Evolutionary conservation across 1,140 invertebrate species (phyloP), one percentile per base, ranked within the genome.

Genomic region (Bombus balteatus): DNA sequence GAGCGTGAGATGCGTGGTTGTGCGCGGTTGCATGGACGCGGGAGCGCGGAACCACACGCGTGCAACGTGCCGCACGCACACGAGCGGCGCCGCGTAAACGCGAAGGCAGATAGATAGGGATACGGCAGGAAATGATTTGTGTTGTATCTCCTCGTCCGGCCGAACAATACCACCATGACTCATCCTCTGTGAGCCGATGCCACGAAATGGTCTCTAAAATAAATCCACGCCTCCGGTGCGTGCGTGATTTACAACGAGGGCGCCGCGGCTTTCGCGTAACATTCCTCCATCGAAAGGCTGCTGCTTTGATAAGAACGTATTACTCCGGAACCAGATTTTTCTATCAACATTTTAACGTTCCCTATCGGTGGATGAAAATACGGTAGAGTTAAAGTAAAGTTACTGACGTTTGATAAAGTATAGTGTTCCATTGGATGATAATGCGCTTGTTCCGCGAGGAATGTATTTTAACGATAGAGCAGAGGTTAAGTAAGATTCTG

Each of bases 41-140:
- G 68, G 71, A 34, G 41, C 62, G 73, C 32, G 43, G 74, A 41
- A 28, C 66, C 25, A 71, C 71, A 41, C 43, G 68, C 12, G 80
- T 32, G 59, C 72, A 59, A 37, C 71, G 57, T 12, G n/a, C 18
- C 68, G 43, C 76, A 59, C 57, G 57, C 81, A 80, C n/a, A 81
- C 41, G 62, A 62, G 70, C 53, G 41, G 12, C 37, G 75, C 53
- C 80, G 87, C 75, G 85, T 90, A 84, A 90, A 91, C 89, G 90
- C 82, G 82, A 90, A 92, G 87, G 91, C 87, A 86, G 86, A 90
- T 85, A 86, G 85, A 90, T 89, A 86, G 85, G 86, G 86, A 90
- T 88, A 90, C 89, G 88, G 91, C 91, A 92, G 92, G 92, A 92
- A 92, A 90, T 91, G 89, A 92, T 92, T 92, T 90, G 88, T 88